Percentiles rank a stretch among this genome's conserved stretches.
These are phyloP conservation scores for Diplogasteroides magnus DNA, from an alignment of 1,140 invertebrate genomes.

Conservation along the genomic window DNA sequence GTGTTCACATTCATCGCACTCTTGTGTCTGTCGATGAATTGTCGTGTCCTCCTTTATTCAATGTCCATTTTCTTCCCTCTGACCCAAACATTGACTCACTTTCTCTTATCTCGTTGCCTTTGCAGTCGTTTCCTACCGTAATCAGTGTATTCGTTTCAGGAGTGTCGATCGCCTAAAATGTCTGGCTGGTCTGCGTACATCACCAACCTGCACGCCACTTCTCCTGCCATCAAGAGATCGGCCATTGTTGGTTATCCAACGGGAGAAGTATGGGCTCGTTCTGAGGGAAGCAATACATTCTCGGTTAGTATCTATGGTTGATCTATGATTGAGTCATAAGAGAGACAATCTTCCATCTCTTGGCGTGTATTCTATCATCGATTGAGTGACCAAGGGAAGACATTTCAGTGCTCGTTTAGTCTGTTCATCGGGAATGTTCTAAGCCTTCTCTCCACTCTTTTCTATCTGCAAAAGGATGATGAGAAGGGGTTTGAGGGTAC, in stretches of 20 bases:
- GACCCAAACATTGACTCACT: no score
- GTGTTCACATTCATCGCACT: no score
- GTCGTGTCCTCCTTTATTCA: no score
- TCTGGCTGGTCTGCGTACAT: constrained; percentile 53
- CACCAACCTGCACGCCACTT: constrained; percentile 32
- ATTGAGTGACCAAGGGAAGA: neutral
- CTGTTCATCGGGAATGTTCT: neutral
- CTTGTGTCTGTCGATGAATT: no score
- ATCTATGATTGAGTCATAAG: neutral
- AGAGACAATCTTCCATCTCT: neutral
- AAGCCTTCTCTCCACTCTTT: neutral
- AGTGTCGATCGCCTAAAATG: no score
- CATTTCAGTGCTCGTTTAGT: neutral
- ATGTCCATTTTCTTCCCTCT: no score
- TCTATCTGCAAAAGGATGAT: neutral
- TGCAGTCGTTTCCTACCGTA: no score
- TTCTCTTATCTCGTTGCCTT: no score
- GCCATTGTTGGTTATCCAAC: constrained; percentile 50
- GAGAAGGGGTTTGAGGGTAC: neutral
- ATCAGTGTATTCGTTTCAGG: no score
- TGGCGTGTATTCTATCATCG: neutral
- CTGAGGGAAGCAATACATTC: constrained; percentile 34
- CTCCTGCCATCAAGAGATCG: constrained; percentile 39
- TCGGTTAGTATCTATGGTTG: constrained; percentile 1
- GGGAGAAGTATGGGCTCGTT: constrained; percentile 50